Evolutionary conservation across 2,888 invertebrate genomes (phyloP), one percentile per base, ranked within the genome.

Genomic region (Eupeodes latifasciatus): DNA sequence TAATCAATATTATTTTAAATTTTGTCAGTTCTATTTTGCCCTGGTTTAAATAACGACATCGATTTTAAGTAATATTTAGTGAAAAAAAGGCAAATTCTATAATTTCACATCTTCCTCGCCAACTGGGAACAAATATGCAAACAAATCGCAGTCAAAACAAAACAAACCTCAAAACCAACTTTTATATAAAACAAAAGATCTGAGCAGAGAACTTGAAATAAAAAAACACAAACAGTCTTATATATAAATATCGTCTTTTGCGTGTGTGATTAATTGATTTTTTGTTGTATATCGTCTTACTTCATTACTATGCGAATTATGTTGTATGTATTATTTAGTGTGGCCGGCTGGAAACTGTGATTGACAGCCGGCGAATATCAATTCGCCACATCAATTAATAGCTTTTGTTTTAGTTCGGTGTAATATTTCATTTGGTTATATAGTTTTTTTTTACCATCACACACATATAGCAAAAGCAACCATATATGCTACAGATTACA

Each of bases 211-310:
- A 86, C 86, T 76, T 14, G 44, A 75, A 69, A 59, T 47, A n/a
- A 62, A 55, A 76, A 62, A 51, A 16, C 36, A 27, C 4, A 14
- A 0, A 9, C 2, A 59, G 36, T 51, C 2, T 16, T 36, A 4
- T 10, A 14, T 27, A 27, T 27, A 27, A 27, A 27, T 47, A 59
- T 34, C 59, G n/a, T 27, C 67, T 67, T 27, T 83, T 66, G 51
- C 34, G 6, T 40, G 11, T 79, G 71, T 79, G 71, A 86, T 83
- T 76, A 87, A 83, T 87, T 77, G 72, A 66, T 47, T 59, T 69
- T 44, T 40, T 40, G 40, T 40, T 40, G 40, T 40, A 27, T 27
- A 27, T 27, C 27, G 27, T 40, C 6, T 40, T 5, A 61, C 40
- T 67, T 62, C 62, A 27, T 67, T 62, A 74, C 12, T 40, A 69